Percentiles rank a stretch among this genome's conserved stretches.
Conservation (phyloP, 2,888 invertebrate species). For the Dione juno region DNA sequence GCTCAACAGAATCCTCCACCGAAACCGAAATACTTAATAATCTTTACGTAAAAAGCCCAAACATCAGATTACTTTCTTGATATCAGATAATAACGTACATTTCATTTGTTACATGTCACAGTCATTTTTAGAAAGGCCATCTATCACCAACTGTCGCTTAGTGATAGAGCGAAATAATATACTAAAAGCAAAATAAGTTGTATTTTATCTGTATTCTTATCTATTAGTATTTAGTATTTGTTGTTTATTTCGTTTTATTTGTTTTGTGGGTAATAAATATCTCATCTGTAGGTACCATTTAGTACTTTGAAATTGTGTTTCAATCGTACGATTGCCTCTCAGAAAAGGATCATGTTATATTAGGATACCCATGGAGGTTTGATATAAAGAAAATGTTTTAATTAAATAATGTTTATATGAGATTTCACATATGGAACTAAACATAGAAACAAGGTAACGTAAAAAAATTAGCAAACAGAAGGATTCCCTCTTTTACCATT, state of each 20-base stretch:
- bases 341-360: no score
- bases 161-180: conserved; percentile 39
- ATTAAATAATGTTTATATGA: no score
- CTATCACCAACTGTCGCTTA: conserved; percentile 37
- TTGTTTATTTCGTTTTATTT: background rate
- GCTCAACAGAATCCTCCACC: background rate
- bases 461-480: no score
- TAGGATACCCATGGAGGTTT: no score
- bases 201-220: conserved; percentile 6
- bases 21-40: background rate
- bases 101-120: conserved; percentile 32
- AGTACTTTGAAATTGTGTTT: no score
- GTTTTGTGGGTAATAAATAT: background rate
- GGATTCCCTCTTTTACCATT: no score
- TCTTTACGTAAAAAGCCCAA: conserved; percentile 1
- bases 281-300: no score
- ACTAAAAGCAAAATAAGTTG: conserved; percentile 33
- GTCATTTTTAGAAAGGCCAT: conserved; percentile 29
- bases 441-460: no score
- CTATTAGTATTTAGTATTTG: conserved; percentile 1
- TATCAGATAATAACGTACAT: conserved; percentile 25
- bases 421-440: no score
- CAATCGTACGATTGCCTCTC: no score
- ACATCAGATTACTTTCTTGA: conserved; percentile 21
- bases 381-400: no score